Evolutionary conservation across 2,113 vertebrate genomes (phyloP), one percentile per base, ranked within the genome.

Genomic region (Morone chrysops): DNA sequence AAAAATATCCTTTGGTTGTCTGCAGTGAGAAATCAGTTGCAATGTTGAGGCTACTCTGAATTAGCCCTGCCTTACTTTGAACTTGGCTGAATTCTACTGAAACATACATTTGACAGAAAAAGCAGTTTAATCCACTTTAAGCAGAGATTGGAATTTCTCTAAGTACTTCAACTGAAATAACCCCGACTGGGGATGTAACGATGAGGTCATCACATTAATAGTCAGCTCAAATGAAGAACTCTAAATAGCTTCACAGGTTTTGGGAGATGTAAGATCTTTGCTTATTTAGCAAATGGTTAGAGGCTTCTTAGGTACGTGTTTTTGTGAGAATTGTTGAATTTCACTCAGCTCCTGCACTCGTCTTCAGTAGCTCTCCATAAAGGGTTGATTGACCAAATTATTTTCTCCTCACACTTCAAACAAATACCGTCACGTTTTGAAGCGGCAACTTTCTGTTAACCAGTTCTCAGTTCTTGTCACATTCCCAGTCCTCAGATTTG

Each of bases 111-210:
- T 87, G 69, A 80, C 71, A 82, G 57, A 57, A 86, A 89, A 79
- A 83, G 57, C 70, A 8, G 51, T 85, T 89, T 90, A 88, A 84
- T 90, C 84, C 54, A 78, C 81, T 90, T 89, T 70, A 82, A 87
- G 75, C 53, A 83, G 54, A 77, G 40, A 72, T 54, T 83, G 74
- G 60, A 70, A 75, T 71, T 89, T 80, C 62, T 81, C 61, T 78
- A 61, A 79, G 72, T 68, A 74, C 50, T 78, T 79, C 1, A 17
- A 80, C 81, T 84, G 76, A 81, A 87, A 89, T 85, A 81, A 83
- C 85, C 76, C 61, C 63, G 11, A 76, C 18, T 47, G 25, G n/a
- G 12, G 48, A 67, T 59, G 31, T 79, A 79, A 63, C 8, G 67
- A 69, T 76, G 81, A 78, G 51, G 68, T 83, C 79, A 84, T 38